Percentiles rank a stretch among this genome's conserved stretches.
Conservation (phyloP, 2,797 vertebrate species). For the Ptychobarbus kaznakovi region DNA sequence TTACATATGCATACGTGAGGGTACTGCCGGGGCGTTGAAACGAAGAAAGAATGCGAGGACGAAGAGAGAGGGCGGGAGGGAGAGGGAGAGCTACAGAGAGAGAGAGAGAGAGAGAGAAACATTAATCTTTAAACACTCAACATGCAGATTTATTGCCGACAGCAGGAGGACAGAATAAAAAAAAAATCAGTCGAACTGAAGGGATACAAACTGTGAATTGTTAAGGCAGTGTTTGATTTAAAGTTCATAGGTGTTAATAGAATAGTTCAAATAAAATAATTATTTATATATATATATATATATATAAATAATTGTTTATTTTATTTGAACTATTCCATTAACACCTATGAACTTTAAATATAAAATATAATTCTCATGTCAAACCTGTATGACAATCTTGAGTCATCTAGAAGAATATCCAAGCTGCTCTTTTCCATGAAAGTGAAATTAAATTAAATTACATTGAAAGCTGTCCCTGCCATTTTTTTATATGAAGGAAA, state of each 20-base stretch:
- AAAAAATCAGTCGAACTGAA: constrained; percentile 54
- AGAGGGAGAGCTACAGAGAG: constrained; percentile 42
- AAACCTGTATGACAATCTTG: background rate
- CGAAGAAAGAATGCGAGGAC: constrained; percentile 64
- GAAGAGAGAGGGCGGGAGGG: constrained; percentile 59
- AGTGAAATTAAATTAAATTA: background rate
- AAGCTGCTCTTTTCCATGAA: background rate
- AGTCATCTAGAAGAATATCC: background rate
- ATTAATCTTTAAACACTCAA: constrained; percentile 86
- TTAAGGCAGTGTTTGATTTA: constrained; percentile 55
- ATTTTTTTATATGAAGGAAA: background rate
- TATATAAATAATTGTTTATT: too few relatives aligned
- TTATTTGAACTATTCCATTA: too few relatives aligned
- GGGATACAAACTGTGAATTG: constrained; percentile 47
- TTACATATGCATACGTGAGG: constrained; percentile 82
- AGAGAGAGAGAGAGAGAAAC: constrained; percentile 75
- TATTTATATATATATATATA: too few relatives aligned
- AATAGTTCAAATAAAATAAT: background rate
- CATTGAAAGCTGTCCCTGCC: background rate
- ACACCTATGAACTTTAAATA: too few relatives aligned
- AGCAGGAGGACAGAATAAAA: constrained; percentile 67
- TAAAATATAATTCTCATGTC: background rate
- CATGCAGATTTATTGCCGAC: constrained; percentile 70
- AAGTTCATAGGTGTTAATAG: constrained; percentile 44
- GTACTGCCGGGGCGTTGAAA: constrained; percentile 73